Evolutionary conservation across 2,888 invertebrate genomes (phyloP).

Genomic region (Amphipyra tragopoginis): DNA sequence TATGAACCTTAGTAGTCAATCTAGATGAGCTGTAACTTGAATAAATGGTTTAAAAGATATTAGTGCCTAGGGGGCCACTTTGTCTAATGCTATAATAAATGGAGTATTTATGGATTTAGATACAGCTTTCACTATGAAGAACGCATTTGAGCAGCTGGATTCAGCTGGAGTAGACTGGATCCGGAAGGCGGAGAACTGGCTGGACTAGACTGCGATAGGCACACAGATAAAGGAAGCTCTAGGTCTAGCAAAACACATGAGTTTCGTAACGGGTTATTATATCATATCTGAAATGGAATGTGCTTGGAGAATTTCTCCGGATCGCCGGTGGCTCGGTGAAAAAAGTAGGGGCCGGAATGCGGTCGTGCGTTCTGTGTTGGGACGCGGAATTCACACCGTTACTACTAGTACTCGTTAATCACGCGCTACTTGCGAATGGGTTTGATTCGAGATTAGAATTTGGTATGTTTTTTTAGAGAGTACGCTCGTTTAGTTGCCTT

Average conservation of each 20-base stretch:
- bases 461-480: not conserved
- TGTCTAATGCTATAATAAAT: too few species aligned
- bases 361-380: conserved; percentile 62
- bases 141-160: not conserved
- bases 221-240: conserved; percentile 35
- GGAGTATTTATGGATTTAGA: conserved; percentile 42
- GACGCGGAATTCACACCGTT: conserved; percentile 62
- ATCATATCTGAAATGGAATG: conserved; percentile 71
- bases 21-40: too few species aligned
- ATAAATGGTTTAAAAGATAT: too few species aligned
- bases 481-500: too few species aligned
- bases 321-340: conserved; percentile 65
- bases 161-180: not conserved
- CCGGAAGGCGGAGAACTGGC: conserved; percentile 18
- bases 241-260: conserved; percentile 53
- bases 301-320: conserved; percentile 71
- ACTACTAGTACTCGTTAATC: conserved; percentile 62
- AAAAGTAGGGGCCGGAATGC: conserved; percentile 72
- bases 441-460: conserved; percentile 47
- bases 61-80: too few species aligned
- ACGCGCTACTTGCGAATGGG: conserved; percentile 44
- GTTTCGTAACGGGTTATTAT: conserved; percentile 67
- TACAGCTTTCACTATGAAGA: conserved; percentile 19
- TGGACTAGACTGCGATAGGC: not conserved
- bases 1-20: too few species aligned